Base-by-base conservation (phyloP, 2,888 invertebrate genomes). In the Zonitis immaculata region DNA sequence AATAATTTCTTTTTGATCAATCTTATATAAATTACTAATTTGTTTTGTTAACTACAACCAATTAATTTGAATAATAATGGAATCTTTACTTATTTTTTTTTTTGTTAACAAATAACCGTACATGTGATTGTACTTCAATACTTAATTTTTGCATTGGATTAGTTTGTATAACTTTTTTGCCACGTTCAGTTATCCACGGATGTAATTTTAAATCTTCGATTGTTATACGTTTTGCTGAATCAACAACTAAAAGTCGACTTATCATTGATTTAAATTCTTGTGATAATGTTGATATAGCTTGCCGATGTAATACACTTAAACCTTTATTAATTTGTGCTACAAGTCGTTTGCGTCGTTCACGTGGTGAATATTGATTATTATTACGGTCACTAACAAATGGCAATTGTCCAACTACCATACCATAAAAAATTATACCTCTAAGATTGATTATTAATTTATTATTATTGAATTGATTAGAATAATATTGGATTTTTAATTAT, bases 361-460 rank as follows among this genome's bases (percentile, higher is more conserved):
- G 71, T 61, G 79, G 66, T 66, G 81, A 66, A 67, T 80, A 64
- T 22, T 69, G 66, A 16, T 68, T 75, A 16, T 68, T 75, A 56
- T 70, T 67, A 62, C 59, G 72, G 66, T 69, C 69, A 65, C 74
- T 73, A 52, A 81, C 73, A 75, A 89, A 89, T 44, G 88, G 88
- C 62, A 89, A 77, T 52, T 82, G 82, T 7, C 88, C 88, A 16
- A 86, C 80, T 66, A 86, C 82, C 87, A 88, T 87, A 44, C 86
- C 87, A 76, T 87, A 89, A 57, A 87, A 79, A 56, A 88, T 86
- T 62, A 88, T 85, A 28, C 88, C 88, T 59, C 87, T 87, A 76
- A 12, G 58, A 64, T 28, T 45, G 1, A 28, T 28, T 14, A 6
- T 43, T 11, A 35, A 11, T 9, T 25, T 14, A 39, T 16, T 7